A percentile compares a stretch with the other conserved stretches of the same genome.
Conservation (phyloP, 2,888 invertebrate species). For the Nomada hirtipes region DNA sequence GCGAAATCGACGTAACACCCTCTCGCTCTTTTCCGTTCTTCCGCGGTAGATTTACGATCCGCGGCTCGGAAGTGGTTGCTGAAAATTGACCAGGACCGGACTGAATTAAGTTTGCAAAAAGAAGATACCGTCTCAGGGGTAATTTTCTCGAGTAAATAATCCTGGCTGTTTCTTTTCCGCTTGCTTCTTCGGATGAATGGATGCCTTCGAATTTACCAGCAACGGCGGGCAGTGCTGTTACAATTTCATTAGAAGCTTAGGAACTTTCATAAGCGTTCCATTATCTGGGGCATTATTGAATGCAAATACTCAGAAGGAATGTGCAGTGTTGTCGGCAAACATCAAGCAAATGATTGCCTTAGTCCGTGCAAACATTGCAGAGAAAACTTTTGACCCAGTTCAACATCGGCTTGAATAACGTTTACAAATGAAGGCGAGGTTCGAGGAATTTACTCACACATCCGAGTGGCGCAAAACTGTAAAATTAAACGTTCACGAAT, state of each 20-base stretch:
- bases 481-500: not conserved
- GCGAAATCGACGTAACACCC: conserved; percentile 17
- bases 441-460: not conserved
- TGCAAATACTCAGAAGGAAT: too few species aligned
- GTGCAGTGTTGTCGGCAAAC: not conserved
- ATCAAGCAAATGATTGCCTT: not conserved
- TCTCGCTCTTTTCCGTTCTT: not conserved
- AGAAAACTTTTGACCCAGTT: not conserved
- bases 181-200: not conserved
- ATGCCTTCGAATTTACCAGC: not conserved
- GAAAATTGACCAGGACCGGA: conserved; percentile 53
- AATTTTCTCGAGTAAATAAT: conserved; percentile 36
- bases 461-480: not conserved
- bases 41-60: conserved; percentile 53
- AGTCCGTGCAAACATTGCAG: not conserved
- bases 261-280: too few species aligned
- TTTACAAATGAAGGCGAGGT: not conserved
- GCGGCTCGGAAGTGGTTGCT: conserved; percentile 50
- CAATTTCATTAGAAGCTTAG: too few species aligned
- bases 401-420: conserved; percentile 9
- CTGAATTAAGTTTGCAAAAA: conserved; percentile 48
- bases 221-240: too few species aligned
- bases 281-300: too few species aligned
- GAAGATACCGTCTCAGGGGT: not conserved
- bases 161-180: not conserved